A percentile compares a stretch with the other conserved stretches of the same genome.
Evolutionary conservation across 2,888 invertebrate genomes (phyloP).

Genomic region (Bhutanitis thaidina): DNA sequence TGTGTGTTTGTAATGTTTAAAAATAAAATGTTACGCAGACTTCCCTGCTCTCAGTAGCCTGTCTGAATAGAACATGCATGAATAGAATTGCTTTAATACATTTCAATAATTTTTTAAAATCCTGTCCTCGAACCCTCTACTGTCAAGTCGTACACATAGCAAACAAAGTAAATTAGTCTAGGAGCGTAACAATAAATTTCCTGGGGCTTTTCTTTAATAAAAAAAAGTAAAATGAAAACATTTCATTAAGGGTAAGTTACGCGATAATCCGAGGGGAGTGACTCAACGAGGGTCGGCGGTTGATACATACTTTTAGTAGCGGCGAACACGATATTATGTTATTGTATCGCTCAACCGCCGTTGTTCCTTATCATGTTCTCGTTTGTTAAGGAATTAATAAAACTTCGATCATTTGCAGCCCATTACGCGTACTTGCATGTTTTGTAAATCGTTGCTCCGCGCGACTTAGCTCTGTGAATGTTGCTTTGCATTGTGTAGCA

Average conservation of each 20-base stretch:
- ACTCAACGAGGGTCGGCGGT: conserved; percentile 57
- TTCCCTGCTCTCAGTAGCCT: no score
- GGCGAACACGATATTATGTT: conserved; percentile 34
- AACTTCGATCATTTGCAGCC: conserved; percentile 7
- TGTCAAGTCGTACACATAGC: neutral
- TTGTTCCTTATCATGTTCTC: conserved; percentile 8
- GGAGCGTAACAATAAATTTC: conserved; percentile 40
- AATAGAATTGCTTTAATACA: no score
- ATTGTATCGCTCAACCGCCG: conserved; percentile 6
- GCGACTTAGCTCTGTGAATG: no score
- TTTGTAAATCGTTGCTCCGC: no score
- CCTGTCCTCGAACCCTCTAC: neutral
- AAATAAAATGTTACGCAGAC: no score
- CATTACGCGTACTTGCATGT: neutral
- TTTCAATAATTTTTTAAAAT: neutral
- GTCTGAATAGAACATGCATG: no score
- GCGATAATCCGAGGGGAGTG: conserved; percentile 35
- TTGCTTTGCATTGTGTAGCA: no score
- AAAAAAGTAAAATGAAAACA: conserved; percentile 34
- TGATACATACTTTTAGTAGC: conserved; percentile 50
- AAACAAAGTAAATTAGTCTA: conserved; percentile 28
- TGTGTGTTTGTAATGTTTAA: no score
- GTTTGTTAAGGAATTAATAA: conserved; percentile 5
- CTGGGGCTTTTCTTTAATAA: conserved; percentile 38
- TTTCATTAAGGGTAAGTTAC: conserved; percentile 48